phyloP scores from a whole-genome alignment of 2,113 vertebrate genomes.

The Leucoraja erinaceus region DNA sequence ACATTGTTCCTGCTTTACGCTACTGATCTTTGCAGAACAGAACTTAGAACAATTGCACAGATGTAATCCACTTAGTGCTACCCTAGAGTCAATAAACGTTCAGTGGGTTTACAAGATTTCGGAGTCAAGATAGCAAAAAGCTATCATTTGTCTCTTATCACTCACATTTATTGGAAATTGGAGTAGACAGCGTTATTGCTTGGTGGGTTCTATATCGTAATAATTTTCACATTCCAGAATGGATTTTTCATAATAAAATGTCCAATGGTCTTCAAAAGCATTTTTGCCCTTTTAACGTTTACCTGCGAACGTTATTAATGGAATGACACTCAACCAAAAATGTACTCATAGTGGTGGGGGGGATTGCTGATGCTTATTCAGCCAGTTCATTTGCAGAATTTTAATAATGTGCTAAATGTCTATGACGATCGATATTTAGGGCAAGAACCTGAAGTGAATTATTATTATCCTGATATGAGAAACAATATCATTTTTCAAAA shows the following conservation, averaged over 20 bases:
- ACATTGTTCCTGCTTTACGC: slow-evolving; percentile 16
- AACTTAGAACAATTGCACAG: slow-evolving; percentile 11
- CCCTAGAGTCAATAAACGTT: background rate
- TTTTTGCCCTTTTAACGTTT: slow-evolving; percentile 16
- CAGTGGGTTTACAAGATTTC: slow-evolving; percentile 9
- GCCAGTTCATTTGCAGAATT: background rate
- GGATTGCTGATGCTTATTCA: background rate
- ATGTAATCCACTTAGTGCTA: background rate
- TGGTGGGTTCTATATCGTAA: background rate
- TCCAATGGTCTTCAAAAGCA: slow-evolving; percentile 8
- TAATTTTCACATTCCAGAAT: background rate
- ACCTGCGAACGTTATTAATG: background rate
- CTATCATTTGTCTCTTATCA: background rate
- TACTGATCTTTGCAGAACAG: slow-evolving; percentile 19
- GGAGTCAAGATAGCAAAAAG: slow-evolving; percentile 14
- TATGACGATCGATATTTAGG: background rate
- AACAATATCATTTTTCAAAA: background rate
- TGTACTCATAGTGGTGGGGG: background rate
- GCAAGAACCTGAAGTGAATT: background rate
- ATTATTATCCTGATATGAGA: slow-evolving; percentile 2
- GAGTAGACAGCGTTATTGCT: background rate
- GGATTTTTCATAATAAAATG: slow-evolving; percentile 8
- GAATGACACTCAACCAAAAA: background rate
- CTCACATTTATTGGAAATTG: background rate
- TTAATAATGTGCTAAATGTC: slow-evolving; percentile 1